A percentile compares a stretch with the other conserved stretches of the same genome.
phyloP scores from a whole-genome alignment of 2,888 invertebrate species.

The Spisula solida region DNA sequence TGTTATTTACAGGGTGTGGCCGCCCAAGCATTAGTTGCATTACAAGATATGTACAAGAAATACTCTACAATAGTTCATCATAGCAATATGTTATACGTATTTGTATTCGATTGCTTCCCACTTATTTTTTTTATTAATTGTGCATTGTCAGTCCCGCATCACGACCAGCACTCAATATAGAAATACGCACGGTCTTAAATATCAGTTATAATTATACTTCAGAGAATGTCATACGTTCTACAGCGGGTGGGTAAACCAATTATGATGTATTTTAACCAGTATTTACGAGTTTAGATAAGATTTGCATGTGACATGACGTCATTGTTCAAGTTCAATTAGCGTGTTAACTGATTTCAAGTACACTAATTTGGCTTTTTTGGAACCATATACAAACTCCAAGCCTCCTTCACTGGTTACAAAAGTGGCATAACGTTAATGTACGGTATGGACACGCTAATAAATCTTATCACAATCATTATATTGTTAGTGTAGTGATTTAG shows the following conservation, averaged over 20 bases:
- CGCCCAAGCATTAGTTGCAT: too few species aligned
- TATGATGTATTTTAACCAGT: not conserved
- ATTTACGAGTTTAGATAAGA: conserved; percentile 1
- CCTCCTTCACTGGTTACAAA: not conserved
- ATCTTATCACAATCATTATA: conserved; percentile 6
- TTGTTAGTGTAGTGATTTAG: not conserved
- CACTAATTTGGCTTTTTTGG: not conserved
- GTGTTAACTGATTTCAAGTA: not conserved
- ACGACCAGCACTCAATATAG: not conserved
- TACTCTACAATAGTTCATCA: too few species aligned
- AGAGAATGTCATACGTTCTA: not conserved
- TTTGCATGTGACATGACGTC: not conserved
- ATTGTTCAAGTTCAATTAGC: conserved; percentile 9
- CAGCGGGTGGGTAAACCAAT: not conserved
- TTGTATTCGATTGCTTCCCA: too few species aligned
- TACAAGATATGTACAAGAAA: too few species aligned
- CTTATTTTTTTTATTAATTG: not conserved
- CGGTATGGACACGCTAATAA: not conserved
- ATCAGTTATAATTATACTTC: not conserved
- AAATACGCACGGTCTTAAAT: conserved; percentile 9
- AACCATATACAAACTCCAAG: not conserved
- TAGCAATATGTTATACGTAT: too few species aligned
- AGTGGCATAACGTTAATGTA: not conserved
- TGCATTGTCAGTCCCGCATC: not conserved
- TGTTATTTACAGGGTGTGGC: too few species aligned